Evolutionary conservation across 1,140 invertebrate species (phyloP), one percentile per base, ranked within the genome.

Genomic region (Drosophila simulans): DNA sequence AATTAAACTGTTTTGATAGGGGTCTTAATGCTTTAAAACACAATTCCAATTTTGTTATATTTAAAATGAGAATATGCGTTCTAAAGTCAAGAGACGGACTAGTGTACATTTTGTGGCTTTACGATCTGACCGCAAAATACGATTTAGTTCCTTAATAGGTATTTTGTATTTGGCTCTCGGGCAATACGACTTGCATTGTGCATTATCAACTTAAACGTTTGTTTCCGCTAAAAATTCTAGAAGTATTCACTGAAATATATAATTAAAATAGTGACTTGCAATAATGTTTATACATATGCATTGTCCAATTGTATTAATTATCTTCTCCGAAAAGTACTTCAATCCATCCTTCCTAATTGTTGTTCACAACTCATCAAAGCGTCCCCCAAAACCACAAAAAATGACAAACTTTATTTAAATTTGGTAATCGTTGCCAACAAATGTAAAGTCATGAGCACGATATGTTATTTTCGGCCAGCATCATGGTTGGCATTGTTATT

Each of bases 391-490:
- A 42, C 17, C 15, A 10, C 8, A 12, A 10, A 40, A 40, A 51
- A 60, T 52, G 58, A 68, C 49, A 57, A 34, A 69, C 25, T 40
- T 34, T 71, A 70, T 70, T 71, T 40, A 55, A 69, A 69, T 69
- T 70, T 37, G 66, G 34, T 39, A 70, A 70, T 70, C 68, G 63
- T 56, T 34, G 43, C 45, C 59, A 31, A 13, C 42, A 66, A 13
- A 63, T 51, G 59, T 59, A 35, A 43, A 17, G 54, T 17, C 54
- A 43, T 56, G 39, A 31, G 37, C 64, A 66, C 45, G 64, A 65
- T 25, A 45, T 62, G 17, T 31, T 45, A 52, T 22, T 62, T 53
- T 63, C 54, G 59, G 54, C 43, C 20, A 31, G 34, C 66, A 57
- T 49, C 65, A 71, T 70, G 68, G 68, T 27, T 52, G 55, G 52